A percentile compares a stretch with the other conserved stretches of the same genome.
Conservation (phyloP, 2,888 invertebrate species). For the Strigamia crassipes region DNA sequence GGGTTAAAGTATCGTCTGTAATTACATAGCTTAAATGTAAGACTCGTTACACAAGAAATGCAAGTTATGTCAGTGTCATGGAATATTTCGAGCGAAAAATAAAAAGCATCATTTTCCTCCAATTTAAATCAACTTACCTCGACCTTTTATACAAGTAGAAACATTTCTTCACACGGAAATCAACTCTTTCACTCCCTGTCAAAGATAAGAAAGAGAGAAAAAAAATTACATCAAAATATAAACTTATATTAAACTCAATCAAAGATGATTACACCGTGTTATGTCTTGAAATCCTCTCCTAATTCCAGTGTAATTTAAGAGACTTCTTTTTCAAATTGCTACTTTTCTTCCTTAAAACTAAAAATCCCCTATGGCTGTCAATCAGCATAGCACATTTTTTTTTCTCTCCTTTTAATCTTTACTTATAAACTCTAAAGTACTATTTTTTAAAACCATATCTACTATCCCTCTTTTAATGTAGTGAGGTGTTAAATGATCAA, state of each 20-base stretch:
- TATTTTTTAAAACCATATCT: constrained; percentile 37
- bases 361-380: constrained; percentile 33
- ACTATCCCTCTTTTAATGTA: constrained; percentile 36
- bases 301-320: constrained; percentile 35
- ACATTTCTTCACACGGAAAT: neutral
- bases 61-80: neutral
- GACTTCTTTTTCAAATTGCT: constrained; percentile 40
- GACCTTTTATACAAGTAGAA: neutral
- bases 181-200: neutral
- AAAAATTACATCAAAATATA: neutral
- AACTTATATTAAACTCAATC: constrained; percentile 35
- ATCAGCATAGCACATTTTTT: constrained; percentile 38
- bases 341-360: constrained; percentile 33
- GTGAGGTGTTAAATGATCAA: constrained; percentile 37
- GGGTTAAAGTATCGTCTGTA: constrained; percentile 34
- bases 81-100: neutral
- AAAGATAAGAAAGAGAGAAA: neutral
- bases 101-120: neutral
- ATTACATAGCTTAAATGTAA: constrained; percentile 7
- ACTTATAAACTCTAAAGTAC: constrained; percentile 5
- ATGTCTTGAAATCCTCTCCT: neutral
- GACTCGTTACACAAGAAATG: constrained; percentile 3
- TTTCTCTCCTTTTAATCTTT: neutral
- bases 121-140: neutral
- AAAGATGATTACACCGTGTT: constrained; percentile 31